phyloP scores from a whole-genome alignment of 23 tunicate genomes.

The Styela clava region DNA sequence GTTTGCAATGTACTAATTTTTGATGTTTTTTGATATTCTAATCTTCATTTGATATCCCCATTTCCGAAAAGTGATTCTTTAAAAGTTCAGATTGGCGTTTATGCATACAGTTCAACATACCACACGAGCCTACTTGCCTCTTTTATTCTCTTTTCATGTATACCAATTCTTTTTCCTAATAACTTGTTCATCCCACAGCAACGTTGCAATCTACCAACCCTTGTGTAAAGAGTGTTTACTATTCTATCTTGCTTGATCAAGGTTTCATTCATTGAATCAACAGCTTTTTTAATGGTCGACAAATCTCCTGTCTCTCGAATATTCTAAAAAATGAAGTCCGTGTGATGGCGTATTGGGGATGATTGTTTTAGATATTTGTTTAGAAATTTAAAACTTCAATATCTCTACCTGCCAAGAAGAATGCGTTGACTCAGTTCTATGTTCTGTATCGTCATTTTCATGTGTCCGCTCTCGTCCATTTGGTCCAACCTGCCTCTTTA shows the following conservation, averaged over 20 bases:
- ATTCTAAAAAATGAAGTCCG: no score
- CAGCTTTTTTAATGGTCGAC: not conserved
- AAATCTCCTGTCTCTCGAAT: not conserved
- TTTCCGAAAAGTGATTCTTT: no score
- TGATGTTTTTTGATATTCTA: no score
- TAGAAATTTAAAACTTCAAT: no score
- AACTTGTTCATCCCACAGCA: not conserved
- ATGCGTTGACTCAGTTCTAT: not conserved
- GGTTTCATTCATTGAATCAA: not conserved
- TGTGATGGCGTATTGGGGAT: no score
- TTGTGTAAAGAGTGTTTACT: not conserved
- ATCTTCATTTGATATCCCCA: no score
- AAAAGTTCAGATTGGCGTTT: no score
- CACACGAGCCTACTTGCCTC: slow-evolving; percentile 5
- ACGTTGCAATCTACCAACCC: not conserved
- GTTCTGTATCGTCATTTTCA: not conserved
- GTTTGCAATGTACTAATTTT: no score
- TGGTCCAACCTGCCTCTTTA: not conserved
- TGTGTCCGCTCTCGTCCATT: not conserved
- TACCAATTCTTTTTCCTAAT: slow-evolving; percentile 4
- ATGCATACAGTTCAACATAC: no score
- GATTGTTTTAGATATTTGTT: no score
- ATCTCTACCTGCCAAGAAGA: no score
- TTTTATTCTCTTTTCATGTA: slow-evolving; percentile 3
- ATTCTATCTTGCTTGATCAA: not conserved